Evolutionary conservation across 2,113 vertebrate genomes (phyloP).

Genomic region (Ascaphus truei): DNA sequence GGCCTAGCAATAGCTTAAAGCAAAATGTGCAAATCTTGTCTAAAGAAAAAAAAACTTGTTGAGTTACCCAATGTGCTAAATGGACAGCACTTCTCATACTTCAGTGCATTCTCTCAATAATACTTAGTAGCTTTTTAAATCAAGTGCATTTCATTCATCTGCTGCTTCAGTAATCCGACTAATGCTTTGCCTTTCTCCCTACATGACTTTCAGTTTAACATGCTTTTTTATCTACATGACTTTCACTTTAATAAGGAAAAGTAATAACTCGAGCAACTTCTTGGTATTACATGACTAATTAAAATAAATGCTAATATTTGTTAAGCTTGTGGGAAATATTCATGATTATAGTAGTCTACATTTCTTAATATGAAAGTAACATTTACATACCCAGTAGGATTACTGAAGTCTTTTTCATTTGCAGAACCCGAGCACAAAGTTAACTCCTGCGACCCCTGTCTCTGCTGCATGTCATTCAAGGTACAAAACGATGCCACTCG

Average conservation of each 20-base stretch:
- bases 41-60: no score
- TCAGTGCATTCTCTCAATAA: neutral
- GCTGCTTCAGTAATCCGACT: no score
- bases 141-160: neutral
- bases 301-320: neutral
- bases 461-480: constrained; percentile 82
- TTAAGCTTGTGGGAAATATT: neutral
- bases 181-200: no score
- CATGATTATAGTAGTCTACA: neutral
- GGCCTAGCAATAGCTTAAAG: no score
- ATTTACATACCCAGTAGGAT: constrained; percentile 62
- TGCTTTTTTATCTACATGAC: no score
- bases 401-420: constrained; percentile 72
- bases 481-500: constrained; percentile 88
- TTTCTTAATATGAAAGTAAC: neutral
- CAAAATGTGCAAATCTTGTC: no score
- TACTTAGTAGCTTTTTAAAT: no score
- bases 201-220: no score
- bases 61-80: neutral
- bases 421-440: constrained; percentile 72
- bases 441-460: constrained; percentile 73
- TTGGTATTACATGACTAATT: neutral
- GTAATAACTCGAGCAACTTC: no score
- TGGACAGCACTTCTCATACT: neutral
- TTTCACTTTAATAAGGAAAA: no score